Evolutionary conservation across 2,797 vertebrate species (phyloP), one percentile per base, ranked within the genome.

Genomic region (Urosaurus nigricauda): DNA sequence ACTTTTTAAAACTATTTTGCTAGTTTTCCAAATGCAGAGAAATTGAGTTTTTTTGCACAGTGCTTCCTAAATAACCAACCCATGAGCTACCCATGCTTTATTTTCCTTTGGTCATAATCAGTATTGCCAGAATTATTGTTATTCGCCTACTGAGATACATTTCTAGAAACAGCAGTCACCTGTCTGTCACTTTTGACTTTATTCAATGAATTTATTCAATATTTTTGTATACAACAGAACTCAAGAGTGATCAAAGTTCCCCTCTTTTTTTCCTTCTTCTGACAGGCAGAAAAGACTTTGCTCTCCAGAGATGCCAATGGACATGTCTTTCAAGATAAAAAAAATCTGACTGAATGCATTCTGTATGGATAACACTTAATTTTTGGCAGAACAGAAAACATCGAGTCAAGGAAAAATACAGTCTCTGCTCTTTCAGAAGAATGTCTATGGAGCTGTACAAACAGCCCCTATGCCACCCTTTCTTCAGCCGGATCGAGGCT

Each of bases 201-300:
- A 60, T 60, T 5, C 19, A 60, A 60, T 60, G 58, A 60, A 60
- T 60, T 77, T 63, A 43, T 60, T 75, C 37, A 63, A 37, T 19
- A 37, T 29, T 19, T 75, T 75, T n/a, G 53, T 85, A 56, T 60
- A 26, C 26, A 58, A 77, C 5, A 60, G 53, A 75, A 51, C 56
- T 83, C 35, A 37, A 32, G 71, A 85, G 29, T 77, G 37, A 85
- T 77, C 84, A 85, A 85, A 85, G 73, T 29, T 75, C 71, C 26
- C 26, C 71, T 75, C 58, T 14, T 58, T 60, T 51, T 79, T 77
- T 47, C 19, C 51, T 60, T 85, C 29, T 73, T 29, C 9, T 75
- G 71, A 85, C 71, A 85, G 37, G 56, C 37, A 60, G 71, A 85
- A 77, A 40, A 58, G 43, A n/a, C 37, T 12, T 58, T 85, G 26